These are phyloP conservation scores for Cantharis rufa DNA, from an alignment of 2,888 invertebrate genomes.

Conservation along the genomic window DNA sequence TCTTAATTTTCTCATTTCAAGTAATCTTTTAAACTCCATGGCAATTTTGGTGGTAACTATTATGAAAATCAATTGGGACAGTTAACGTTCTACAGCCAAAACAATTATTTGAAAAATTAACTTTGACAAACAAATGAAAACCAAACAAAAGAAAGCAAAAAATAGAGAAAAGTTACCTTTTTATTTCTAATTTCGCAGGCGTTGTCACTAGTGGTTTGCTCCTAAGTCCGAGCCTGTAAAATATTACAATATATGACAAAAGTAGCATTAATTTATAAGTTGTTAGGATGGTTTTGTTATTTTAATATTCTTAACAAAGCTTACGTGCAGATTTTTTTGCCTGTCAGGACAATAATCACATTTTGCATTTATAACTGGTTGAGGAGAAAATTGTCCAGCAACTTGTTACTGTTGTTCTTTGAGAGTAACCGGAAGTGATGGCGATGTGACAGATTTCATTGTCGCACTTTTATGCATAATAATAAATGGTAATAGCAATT, in stretches of 20 bases:
- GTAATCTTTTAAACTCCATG: too few relatives aligned
- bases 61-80: too few relatives aligned
- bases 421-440: not conserved
- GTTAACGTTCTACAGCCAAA: too few relatives aligned
- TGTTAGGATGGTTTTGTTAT: not conserved
- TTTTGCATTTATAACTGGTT: not conserved
- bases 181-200: too few relatives aligned
- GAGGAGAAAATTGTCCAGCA: constrained; percentile 1
- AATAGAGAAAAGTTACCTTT: too few relatives aligned
- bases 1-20: too few relatives aligned
- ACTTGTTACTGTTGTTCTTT: not conserved
- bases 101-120: too few relatives aligned
- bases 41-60: too few relatives aligned
- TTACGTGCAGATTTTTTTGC: not conserved
- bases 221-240: not conserved
- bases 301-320: not conserved
- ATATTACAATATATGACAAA: not conserved
- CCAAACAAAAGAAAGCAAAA: too few relatives aligned
- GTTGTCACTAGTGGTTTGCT: too few relatives aligned
- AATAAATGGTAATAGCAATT: not conserved
- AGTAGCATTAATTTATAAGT: not conserved
- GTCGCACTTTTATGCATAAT: not conserved
- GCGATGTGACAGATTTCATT: not conserved
- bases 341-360: not conserved
- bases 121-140: too few relatives aligned